Evolutionary conservation across 2,797 vertebrate species (phyloP), one percentile per base, ranked within the genome.

Genomic region (Chaetophractus vellerosus): DNA sequence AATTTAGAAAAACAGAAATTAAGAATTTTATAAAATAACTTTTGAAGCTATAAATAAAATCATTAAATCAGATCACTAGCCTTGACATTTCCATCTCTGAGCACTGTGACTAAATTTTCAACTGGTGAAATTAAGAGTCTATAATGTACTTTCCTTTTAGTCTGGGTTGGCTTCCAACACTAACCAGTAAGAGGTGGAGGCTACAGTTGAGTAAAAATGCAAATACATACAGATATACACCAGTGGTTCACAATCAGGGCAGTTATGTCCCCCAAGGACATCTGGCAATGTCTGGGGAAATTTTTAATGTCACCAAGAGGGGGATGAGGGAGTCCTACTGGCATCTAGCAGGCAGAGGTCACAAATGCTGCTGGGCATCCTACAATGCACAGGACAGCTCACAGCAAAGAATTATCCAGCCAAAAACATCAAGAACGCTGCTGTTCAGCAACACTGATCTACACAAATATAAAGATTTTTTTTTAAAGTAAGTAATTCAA

Each of bases 1-100:
- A 83, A 91, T 14, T 76, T 84, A 91, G 74, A 63, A n/a, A 69
- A 80, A 88, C 38, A 93, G 79, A 91, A 88, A 72, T 61, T n/a
- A 69, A 80, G n/a, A 88, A 75, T 66, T 89, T 68, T 23, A 61
- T 50, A 90, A 82, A 93, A 52, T 79, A 55, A 92, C 41, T 61
- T 41, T 33, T 36, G 31, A 82, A 38, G 23, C 66, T 66, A 48
- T 66, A 87, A 72, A 79, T 61, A 90, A 85, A 75, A 52, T 71
- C 63, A 91, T 81, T 85, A 59, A 48, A 92, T 69, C 50, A 2
- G 33, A 71, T 59, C 68, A 82, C 0, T 41, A 76, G 75, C 28
- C 66, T 50, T 76, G 80, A 61, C 26, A 75, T 76, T 86, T 81
- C 36, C 61, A 88, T 9, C 80, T 91, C 82, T 75, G 33, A 74